phyloP scores from a whole-genome alignment of 2,888 invertebrate genomes.

The Listrodromus nycthemerus region DNA sequence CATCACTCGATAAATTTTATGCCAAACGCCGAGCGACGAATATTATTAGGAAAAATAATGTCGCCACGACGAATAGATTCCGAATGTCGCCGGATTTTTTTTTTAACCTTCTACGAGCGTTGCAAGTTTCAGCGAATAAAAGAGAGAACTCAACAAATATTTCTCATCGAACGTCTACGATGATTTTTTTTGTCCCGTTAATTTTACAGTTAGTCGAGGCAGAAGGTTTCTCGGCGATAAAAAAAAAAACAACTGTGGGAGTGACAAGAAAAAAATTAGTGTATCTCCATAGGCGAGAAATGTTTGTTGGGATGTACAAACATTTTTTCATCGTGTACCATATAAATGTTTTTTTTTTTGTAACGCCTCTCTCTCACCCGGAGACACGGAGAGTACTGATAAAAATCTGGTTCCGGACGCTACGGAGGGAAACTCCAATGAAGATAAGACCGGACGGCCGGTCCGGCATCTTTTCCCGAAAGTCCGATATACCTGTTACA shows the following conservation, averaged over 20 bases:
- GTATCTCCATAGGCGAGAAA: neutral
- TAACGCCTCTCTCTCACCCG: neutral
- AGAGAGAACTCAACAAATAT: too few relatives aligned
- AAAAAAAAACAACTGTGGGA: neutral
- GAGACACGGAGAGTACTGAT: constrained; percentile 1
- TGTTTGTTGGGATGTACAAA: neutral
- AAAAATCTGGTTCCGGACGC: constrained; percentile 23
- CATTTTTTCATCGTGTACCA: neutral
- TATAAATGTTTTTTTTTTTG: neutral
- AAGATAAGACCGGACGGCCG: constrained; percentile 16
- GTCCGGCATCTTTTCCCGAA: constrained; percentile 11
- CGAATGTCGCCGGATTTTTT: neutral
- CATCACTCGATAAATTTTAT: constrained; percentile 40
- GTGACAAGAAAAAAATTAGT: neutral
- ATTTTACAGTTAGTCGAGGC: neutral
- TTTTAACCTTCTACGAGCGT: neutral
- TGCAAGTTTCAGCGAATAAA: neutral
- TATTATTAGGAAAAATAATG: constrained; percentile 18
- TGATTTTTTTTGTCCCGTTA: neutral
- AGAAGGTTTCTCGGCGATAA: neutral
- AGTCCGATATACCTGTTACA: constrained; percentile 20
- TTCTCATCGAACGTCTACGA: neutral
- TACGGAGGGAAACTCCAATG: constrained; percentile 40
- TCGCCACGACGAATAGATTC: constrained; percentile 30
- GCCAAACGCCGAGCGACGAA: constrained; percentile 8